Conservation (phyloP, 2,888 invertebrate species). For the Trachelus iudaicus region DNA sequence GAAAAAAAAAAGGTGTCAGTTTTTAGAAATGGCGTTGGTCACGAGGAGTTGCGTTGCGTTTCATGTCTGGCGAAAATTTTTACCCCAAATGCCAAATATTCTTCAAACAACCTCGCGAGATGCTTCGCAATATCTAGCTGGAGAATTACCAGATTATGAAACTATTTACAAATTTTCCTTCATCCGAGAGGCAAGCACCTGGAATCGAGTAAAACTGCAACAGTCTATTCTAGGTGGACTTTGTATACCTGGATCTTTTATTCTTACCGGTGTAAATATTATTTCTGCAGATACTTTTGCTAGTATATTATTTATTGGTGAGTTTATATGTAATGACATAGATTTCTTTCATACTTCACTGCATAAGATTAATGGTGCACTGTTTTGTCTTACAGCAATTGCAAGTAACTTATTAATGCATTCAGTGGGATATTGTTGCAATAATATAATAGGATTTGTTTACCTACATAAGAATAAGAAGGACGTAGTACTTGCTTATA, state of each 20-base stretch:
- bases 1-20: background rate
- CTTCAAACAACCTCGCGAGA: background rate
- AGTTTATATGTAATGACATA: background rate
- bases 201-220: conserved; percentile 32
- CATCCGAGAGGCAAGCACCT: conserved; percentile 8
- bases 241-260: conserved; percentile 9
- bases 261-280: background rate
- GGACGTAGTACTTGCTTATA: conserved; percentile 36
- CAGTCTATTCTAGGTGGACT: conserved; percentile 12
- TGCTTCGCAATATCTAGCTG: background rate
- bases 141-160: conserved; percentile 35
- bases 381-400: conserved; percentile 25
- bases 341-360: background rate
- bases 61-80: background rate
- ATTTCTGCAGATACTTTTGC: background rate
- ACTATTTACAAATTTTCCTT: conserved; percentile 35
- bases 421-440: conserved; percentile 24
- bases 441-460: conserved; percentile 39
- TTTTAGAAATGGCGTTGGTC: background rate
- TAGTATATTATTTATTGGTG: conserved; percentile 18
- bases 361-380: background rate
- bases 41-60: background rate
- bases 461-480: conserved; percentile 33
- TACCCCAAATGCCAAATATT: background rate
- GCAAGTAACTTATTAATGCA: conserved; percentile 12